phyloP scores from a whole-genome alignment of 2,797 vertebrate genomes.

The Anniella stebbinsi region DNA sequence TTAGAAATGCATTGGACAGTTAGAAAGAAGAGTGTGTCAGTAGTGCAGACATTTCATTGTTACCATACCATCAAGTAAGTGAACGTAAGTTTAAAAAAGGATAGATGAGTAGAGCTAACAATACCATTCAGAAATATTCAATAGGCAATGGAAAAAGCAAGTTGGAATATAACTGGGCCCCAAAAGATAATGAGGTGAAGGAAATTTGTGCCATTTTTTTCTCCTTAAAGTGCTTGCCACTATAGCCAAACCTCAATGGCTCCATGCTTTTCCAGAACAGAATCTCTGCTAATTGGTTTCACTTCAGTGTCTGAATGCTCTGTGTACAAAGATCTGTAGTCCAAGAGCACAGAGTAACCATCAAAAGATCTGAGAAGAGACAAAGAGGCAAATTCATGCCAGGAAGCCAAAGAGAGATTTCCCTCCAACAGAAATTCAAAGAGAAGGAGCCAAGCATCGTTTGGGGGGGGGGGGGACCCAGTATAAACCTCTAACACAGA shows the following conservation, averaged over 20 bases:
- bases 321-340: background rate
- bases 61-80: background rate
- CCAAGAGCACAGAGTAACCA: background rate
- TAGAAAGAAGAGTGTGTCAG: background rate
- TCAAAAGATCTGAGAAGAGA: background rate
- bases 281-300: background rate
- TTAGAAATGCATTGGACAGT: background rate
- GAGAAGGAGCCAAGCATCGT: background rate
- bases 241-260: background rate
- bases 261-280: background rate
- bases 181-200: background rate
- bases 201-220: background rate
- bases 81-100: background rate
- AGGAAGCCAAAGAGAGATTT: background rate
- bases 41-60: background rate
- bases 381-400: background rate
- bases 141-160: background rate
- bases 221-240: background rate
- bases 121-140: background rate
- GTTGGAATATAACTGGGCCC: background rate
- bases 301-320: background rate
- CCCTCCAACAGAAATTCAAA: background rate
- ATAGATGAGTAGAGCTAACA: background rate
- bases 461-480: too few species aligned
- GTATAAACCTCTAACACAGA: too few species aligned